Evolutionary conservation across 1,140 invertebrate genomes (phyloP).

Genomic region (Cylas formicarius): DNA sequence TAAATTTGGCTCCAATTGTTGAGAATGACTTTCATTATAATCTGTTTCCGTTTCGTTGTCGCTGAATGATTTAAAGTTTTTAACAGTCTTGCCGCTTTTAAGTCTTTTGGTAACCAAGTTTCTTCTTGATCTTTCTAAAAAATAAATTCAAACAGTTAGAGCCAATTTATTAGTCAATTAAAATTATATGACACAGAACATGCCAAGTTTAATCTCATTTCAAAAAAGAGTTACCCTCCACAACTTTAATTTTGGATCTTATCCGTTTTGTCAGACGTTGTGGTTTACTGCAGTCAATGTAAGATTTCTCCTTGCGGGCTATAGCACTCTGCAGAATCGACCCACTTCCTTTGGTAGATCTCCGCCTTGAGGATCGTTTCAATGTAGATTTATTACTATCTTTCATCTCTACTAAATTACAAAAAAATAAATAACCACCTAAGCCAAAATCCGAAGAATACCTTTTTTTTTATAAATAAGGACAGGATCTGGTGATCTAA

Average conservation of each 20-base stretch:
- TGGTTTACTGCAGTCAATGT: conserved; percentile 1
- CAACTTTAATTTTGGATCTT: conserved; percentile 1
- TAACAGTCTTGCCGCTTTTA: conserved; percentile 10
- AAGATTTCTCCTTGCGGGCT: conserved; percentile 11
- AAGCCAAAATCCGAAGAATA: too few relatives aligned
- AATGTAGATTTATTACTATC: too few relatives aligned
- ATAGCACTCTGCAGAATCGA: conserved; percentile 13
- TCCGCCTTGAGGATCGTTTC: too few relatives aligned
- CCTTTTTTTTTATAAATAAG: too few relatives aligned
- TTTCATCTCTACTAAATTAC: too few relatives aligned
- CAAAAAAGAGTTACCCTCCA: conserved; percentile 3
- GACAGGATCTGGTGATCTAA: too few relatives aligned
- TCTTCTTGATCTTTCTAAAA: too few relatives aligned
- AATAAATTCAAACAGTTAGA: too few relatives aligned
- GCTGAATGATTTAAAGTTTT: too few relatives aligned
- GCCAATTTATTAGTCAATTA: too few relatives aligned
- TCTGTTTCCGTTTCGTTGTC: conserved; percentile 21
- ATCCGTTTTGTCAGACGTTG: not conserved
- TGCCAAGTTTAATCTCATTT: not conserved
- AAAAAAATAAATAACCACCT: too few relatives aligned
- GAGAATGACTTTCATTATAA: conserved; percentile 14
- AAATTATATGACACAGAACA: too few relatives aligned
- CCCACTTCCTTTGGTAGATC: conserved; percentile 4
- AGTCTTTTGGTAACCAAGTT: conserved; percentile 17
- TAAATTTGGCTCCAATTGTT: not conserved